Evolutionary conservation across 2,888 invertebrate species (phyloP).

Genomic region (Oegoconia quadripuncta): DNA sequence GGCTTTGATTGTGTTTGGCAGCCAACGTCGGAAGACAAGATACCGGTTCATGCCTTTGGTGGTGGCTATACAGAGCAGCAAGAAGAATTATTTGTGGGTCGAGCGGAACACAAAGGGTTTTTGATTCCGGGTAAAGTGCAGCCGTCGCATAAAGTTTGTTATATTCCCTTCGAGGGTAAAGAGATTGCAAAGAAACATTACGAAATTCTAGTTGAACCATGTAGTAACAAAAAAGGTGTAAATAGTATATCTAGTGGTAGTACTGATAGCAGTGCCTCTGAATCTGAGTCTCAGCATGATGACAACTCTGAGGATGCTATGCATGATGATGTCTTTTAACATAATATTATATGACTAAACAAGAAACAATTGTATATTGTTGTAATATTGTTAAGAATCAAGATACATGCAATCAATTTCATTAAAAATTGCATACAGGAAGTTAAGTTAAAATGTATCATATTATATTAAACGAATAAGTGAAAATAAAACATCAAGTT

Average conservation of each 20-base stretch:
- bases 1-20: conserved; percentile 62
- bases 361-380: too few species aligned
- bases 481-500: too few species aligned
- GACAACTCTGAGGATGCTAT: too few species aligned
- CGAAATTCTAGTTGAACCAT: conserved; percentile 25
- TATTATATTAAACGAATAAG: too few species aligned
- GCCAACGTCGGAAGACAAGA: conserved; percentile 65
- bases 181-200: conserved; percentile 16
- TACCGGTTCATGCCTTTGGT: conserved; percentile 81
- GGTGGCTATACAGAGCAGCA: conserved; percentile 66
- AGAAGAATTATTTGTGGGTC: conserved; percentile 77
- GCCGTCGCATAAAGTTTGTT: conserved; percentile 82
- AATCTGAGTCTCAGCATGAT: too few species aligned
- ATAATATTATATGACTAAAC: too few species aligned
- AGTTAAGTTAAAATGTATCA: too few species aligned
- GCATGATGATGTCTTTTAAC: too few species aligned
- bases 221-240: conserved; percentile 9
- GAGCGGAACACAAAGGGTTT: conserved; percentile 83
- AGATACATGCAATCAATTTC: too few species aligned
- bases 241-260: conserved; percentile 11
- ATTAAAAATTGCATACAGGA: too few species aligned
- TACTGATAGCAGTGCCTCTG: conserved; percentile 11
- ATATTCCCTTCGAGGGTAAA: conserved; percentile 72
- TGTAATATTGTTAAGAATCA: too few species aligned
- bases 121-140: conserved; percentile 83